Evolutionary conservation across 2,888 invertebrate genomes (phyloP).

Genomic region (Drosophila anomalata): DNA sequence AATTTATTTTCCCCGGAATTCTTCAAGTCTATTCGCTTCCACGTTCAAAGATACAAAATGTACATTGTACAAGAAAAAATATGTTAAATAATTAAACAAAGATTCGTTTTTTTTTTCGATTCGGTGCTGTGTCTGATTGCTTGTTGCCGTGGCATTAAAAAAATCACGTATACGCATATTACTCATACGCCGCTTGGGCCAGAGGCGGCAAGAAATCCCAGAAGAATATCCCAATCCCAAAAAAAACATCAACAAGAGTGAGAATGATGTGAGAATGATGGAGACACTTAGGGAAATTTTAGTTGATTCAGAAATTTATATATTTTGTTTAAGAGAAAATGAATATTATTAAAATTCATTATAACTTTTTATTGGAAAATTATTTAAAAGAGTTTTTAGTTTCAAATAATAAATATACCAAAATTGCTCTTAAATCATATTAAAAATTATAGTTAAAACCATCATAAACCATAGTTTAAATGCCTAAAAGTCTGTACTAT

Average conservation of each 20-base stretch:
- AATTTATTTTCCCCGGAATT: conserved; percentile 48
- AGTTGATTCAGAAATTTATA: background rate
- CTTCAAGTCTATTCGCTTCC: conserved; percentile 68
- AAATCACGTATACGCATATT: conserved; percentile 47
- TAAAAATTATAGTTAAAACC: no score
- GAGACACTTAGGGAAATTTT: conserved; percentile 31
- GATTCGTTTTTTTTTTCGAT: conserved; percentile 21
- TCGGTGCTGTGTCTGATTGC: conserved; percentile 1
- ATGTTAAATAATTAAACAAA: conserved; percentile 37
- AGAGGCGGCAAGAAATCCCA: conserved; percentile 1
- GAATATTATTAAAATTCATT: no score
- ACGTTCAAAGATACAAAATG: conserved; percentile 35
- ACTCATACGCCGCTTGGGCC: conserved; percentile 63
- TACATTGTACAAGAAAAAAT: conserved; percentile 4
- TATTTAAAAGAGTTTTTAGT: no score
- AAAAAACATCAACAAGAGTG: conserved; percentile 1
- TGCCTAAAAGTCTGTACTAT: background rate
- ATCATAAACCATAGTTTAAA: background rate
- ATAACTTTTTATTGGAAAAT: no score
- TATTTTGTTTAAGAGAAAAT: background rate
- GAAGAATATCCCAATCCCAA: conserved; percentile 2
- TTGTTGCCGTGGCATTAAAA: conserved; percentile 21
- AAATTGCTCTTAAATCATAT: no score
- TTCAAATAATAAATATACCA: no score
- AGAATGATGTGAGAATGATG: conserved; percentile 50